phyloP scores from a whole-genome alignment of 2,113 vertebrate species.

The Sardina pilchardus region DNA sequence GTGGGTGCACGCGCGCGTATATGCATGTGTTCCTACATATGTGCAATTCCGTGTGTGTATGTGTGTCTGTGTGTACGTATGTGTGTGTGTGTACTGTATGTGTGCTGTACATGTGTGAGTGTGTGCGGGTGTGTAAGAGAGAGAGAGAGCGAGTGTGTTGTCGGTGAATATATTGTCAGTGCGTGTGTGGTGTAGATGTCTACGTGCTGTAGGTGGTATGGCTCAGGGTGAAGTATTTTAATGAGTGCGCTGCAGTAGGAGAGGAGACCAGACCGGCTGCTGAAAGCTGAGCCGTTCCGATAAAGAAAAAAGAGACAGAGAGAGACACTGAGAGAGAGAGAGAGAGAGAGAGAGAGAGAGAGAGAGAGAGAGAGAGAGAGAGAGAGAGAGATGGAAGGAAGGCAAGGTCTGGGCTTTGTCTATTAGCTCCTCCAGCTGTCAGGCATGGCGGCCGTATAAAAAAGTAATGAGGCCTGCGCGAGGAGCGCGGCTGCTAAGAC shows the following conservation, averaged over 20 bases:
- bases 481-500: not conserved
- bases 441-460: not conserved
- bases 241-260: not conserved
- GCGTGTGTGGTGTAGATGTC: not conserved
- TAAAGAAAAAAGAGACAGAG: not conserved
- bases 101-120: not conserved
- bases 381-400: not conserved
- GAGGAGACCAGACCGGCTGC: not conserved
- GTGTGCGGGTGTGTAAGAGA: not conserved
- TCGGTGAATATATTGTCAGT: not conserved
- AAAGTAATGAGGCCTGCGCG: slow-evolving; percentile 1
- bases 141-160: not conserved
- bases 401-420: not conserved
- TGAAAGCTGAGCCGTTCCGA: not conserved
- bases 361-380: too few species aligned
- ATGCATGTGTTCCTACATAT: not conserved
- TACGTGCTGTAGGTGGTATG: not conserved
- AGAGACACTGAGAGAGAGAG: too few species aligned
- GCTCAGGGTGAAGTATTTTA: slow-evolving; percentile 18
- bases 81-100: not conserved
- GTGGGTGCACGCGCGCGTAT: not conserved
- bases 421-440: not conserved
- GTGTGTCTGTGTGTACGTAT: not conserved
- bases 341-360: too few species aligned
- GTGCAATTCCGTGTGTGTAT: too few species aligned